Base-by-base conservation (phyloP, 2,888 invertebrate genomes). In the Helleia helle region DNA sequence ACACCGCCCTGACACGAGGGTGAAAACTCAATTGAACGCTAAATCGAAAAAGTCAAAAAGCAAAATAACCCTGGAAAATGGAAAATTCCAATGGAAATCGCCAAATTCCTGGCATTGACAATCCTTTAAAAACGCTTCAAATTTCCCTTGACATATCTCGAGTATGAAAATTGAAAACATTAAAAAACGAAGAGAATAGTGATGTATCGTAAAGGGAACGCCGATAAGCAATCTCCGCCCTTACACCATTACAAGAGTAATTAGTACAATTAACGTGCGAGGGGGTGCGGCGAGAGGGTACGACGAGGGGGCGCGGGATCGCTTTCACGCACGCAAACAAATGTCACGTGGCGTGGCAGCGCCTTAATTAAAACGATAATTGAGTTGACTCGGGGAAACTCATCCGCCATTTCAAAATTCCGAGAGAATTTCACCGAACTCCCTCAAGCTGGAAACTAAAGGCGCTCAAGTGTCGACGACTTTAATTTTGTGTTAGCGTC, bases 351-450 rank as follows among this genome's bases (percentile, higher is more conserved):
- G 77, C 74, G 67, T 68, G 69, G 68, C 52, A 47, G 50, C 71
- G 79, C 81, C 79, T 81, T 84, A 83, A 84, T 84, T 84, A 84
- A 84, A 84, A 84, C 83, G 83, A 83, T 84, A 84, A 84, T 84
- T 84, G 83, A 83, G 83, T 84, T 81, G 83, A 84, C 81, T 83
- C 76, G 80, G 70, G n/a, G 80, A 81, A 84, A 81, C 77, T 81
- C 80, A 76, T 75, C 79, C 81, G 79, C 80, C 81, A 77, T 83
- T 83, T 80, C 77, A 71, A 74, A 77, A 80, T 81, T 76, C 76
- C 71, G 63, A 66, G 74, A 68, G 80, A 74, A 81, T 74, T 81
- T 80, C 74, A 70, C 69, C 69, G 69, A 74, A 70, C 71, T 70
- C 7, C 5, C 22, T 22, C 73, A 73, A 76, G 75, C 72, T 62